Evolutionary conservation across 2,797 vertebrate species (phyloP), one percentile per base, ranked within the genome.

Genomic region (Mormyrops boulengeri): DNA sequence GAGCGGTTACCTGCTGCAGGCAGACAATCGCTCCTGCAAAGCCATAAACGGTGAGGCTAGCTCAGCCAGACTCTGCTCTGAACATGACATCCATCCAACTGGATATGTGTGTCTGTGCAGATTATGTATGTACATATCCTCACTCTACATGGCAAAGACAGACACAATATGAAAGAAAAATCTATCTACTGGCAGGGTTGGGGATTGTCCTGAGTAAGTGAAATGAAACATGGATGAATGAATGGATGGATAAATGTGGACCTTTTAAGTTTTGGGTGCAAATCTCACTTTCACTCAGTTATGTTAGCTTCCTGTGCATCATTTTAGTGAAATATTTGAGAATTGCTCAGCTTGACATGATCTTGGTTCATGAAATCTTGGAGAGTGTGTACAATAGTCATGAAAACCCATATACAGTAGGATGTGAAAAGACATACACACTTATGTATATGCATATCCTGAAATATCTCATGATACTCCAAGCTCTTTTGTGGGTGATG

Each of bases 21-120:
- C 98, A 0, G 98, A 99, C 92, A 98, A 98, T 94, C 97, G 97
- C 84, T 99, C 98, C 89, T 99, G 98, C 96, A 99, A 99, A 93
- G 98, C 98, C 89, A 99, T 99, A 93, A 99, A 99, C 0, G 98
- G 98, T 98, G 90, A 90, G 34, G n/a, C 9, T 30, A 73, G 1
- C 66, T 73, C 30, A 38, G 66, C 66, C 26, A 2, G 66, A 12
- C 30, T 34, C 30, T 14, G 11, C 12, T 38, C 66, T 17, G 66
- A 73, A 34, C 62, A 69, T 34, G 62, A 11, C 30, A 73, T 38
- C 62, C 66, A 73, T 73, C 66, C 12, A 34, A 38, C 30, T 1
- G 30, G 30, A 22, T 84, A 2, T 22, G 41, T 84, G 80, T 84
- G 9, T 44, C 38, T 82, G 8, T 82, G 17, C 66, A 34, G 4